Evolutionary conservation across 1,140 invertebrate genomes (phyloP), one percentile per base, ranked within the genome.

Genomic region (Papilio polytes): DNA sequence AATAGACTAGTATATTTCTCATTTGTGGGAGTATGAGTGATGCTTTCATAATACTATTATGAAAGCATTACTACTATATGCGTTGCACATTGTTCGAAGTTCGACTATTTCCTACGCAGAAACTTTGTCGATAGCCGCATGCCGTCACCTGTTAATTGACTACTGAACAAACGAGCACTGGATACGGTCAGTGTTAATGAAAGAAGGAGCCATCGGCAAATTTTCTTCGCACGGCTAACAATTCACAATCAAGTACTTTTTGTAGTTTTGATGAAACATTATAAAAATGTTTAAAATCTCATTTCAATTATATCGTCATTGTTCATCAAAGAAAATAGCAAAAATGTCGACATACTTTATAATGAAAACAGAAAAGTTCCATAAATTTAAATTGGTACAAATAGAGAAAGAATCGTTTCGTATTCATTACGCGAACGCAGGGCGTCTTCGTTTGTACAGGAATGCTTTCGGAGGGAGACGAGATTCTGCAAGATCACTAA

Each of bases 311-410:
- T 6, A 22, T 59, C 9, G 7, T 10, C 56, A 2, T 3, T 22
- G 10, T 31, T 31, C 12, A 18, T 63, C 13, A 0, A 70, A 70
- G 26, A 3, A 8, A 31, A 26, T 36, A 31, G 36, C 10, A 15
- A 56, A 59, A 78, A 41, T 56, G 13, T 36, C 13, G 15, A 12
- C 18, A 78, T 66, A 70, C 12, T 78, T 63, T 78, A 20, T 20
- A 78, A 41, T 44, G 12, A 41, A 59, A 66, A 78, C 22, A 44
- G 41, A 63, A 66, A 78, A 63, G 36, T 78, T 46, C 59, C 36
- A 78, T 78, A 66, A 78, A 78, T 78, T 78, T 78, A 78, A 78
- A 78, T 78, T 78, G 77, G 56, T 22, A 78, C 77, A 66, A 63
- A 78, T 78, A 78, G 18, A 78, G 74, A 78, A 46, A 70, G 26